Evolutionary conservation across 2,113 vertebrate species (phyloP).

Genomic region (Fregetta grallaria): DNA sequence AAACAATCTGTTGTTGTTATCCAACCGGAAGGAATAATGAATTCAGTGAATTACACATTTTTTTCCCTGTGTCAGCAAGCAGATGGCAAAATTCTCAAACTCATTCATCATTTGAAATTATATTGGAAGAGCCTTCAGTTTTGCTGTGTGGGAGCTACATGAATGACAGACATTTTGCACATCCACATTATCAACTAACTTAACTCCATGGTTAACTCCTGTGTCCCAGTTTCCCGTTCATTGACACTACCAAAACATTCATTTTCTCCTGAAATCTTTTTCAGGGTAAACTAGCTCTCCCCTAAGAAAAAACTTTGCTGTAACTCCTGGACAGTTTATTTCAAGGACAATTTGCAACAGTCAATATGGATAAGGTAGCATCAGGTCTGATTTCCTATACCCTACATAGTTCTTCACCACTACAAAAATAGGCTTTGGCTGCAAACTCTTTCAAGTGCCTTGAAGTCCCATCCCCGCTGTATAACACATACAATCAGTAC

Average conservation of each 20-base stretch:
- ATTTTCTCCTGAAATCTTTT: not conserved
- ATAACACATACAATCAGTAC: not conserved
- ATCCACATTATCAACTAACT: not conserved
- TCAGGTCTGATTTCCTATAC: not conserved
- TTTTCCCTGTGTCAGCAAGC: constrained; percentile 61
- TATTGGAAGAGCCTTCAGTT: constrained; percentile 33
- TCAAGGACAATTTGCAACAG: not conserved
- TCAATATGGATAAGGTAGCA: not conserved
- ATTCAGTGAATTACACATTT: constrained; percentile 53
- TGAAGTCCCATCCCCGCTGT: not conserved
- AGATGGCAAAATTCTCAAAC: constrained; percentile 62
- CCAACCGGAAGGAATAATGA: constrained; percentile 60
- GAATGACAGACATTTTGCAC: constrained; percentile 12
- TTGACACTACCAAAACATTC: not conserved
- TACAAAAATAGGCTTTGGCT: not conserved
- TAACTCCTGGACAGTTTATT: not conserved
- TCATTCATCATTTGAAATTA: constrained; percentile 63
- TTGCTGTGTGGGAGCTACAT: not conserved
- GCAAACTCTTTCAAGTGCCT: not conserved
- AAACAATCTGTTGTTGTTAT: constrained; percentile 54
- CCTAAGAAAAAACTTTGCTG: not conserved
- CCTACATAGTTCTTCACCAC: not conserved
- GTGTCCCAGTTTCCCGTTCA: not conserved
- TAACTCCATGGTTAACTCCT: not conserved
- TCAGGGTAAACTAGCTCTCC: accelerated